Base-by-base conservation (phyloP, 2,888 invertebrate species). In the Hyposoter dolosus region DNA sequence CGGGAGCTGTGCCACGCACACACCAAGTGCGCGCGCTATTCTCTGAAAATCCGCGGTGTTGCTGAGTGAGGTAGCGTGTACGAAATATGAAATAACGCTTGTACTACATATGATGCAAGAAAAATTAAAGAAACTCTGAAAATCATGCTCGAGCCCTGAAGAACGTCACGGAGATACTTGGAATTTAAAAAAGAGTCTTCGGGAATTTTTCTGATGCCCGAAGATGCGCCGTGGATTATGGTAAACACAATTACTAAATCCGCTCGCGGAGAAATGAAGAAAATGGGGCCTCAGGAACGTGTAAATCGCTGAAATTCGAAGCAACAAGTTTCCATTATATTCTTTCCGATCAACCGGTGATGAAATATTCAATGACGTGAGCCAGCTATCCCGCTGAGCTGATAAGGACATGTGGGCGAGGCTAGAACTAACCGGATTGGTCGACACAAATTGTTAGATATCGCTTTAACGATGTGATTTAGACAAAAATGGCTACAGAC, bases 1-100 rank as follows among this genome's bases (percentile, higher is more conserved):
- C 40, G 35, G 32, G 28, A 72, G 71, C 79, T 82, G 83, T 84
- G 84, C 87, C 82, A 76, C 80, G 82, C 66, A 78, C 79, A 78
- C 74, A 28, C 28, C 56, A 45, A 35, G 74, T 68, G 63, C 60
- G 53, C 77, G 74, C 63, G 72, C 65, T 80, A 28, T 19, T 76
- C 63, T 77, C 74, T 78, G 47, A 56, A 86, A 86, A 82, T 86
- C 32, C 83, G 74, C 76, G 85, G 50, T 75, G 74, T 50, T 56
- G 79, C 72, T 80, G 45, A 65, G 56, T 66, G 47, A 65, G 65
- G 40, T 32, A 17, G 79, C 75, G 78, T 66, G 69, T 66, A 63
- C 40, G 76, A 65, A 75, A 72, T 65, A 65, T 83, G 83, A 83
- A 75, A 80, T 80, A 72, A 28, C 15, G 60, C 28, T 60, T 15